Base-by-base conservation (phyloP, 1,140 invertebrate genomes). In the Cyrtorhinus lividipennis region DNA sequence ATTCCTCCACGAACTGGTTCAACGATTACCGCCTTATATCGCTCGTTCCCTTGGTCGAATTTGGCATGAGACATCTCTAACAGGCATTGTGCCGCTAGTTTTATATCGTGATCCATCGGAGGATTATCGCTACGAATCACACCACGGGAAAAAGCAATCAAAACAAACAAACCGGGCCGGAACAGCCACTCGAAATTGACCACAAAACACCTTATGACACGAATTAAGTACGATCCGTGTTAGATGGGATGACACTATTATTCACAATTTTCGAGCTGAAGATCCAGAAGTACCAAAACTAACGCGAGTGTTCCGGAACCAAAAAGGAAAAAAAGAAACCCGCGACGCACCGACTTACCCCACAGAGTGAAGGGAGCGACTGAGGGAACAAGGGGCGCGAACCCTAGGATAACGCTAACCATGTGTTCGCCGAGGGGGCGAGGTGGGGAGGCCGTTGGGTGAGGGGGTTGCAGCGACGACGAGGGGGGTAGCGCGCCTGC, bases 1-100 rank as follows among this genome's bases (percentile, higher is more conserved):
- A 48, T 56, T 13, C 59, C 59, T 13, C 59, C 59, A n/a, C 67
- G 46, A n/a, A 67, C 60, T 15, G 67, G 56, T 67, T 72, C 27
- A 67, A 68, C 24, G 67, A 67, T 56, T 64, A 68, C 30, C 22
- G 65, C 22, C 56, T 63, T 60, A 30, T 64, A 58, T 15, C 38
- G n/a, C 8, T 61, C 44, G 20, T 58, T 27, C 48, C 61, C 61
- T 18, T 65, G 56, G 48, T 67, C 68, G 26, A 57, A 20, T 27
- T 64, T 66, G n/a, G 68, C 67, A 56, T 71, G 70, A 18, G 80
- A 81, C 78, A 82, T 80, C 44, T 79, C 77, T 61, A 82, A 71
- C 59, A 82, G 70, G 70, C 80, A 80, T 66, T 81, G 79, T 25
- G 80, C 80, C 3, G 80, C 80, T 65, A 80, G 75, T 64, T 78